phyloP scores from a whole-genome alignment of 2,113 vertebrate genomes.

The Paramisgurnus dabryanus region DNA sequence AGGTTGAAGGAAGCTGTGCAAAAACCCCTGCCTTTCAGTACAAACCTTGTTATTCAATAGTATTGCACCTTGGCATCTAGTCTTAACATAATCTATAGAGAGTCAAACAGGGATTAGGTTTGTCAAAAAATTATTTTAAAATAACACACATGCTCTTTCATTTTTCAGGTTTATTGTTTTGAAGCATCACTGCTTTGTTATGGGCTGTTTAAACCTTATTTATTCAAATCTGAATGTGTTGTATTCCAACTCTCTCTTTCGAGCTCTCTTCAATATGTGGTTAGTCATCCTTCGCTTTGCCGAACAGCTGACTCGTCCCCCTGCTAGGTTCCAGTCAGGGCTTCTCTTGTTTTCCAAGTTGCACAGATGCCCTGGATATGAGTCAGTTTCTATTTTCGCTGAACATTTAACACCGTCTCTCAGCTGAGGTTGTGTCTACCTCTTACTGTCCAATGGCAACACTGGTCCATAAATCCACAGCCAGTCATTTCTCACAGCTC shows the following conservation, averaged over 20 bases:
- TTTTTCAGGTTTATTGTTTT: not conserved
- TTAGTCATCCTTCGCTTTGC: constrained; percentile 42
- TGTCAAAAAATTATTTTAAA: not conserved
- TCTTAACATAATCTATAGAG: no score
- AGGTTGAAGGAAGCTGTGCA: constrained; percentile 10
- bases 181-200: no score
- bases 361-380: constrained; percentile 50
- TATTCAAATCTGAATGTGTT: no score
- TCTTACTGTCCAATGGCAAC: constrained; percentile 17
- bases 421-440: constrained; percentile 12
- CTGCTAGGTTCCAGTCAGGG: constrained; percentile 29
- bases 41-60: not conserved
- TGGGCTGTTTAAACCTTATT: no score
- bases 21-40: no score
- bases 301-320: constrained; percentile 35
- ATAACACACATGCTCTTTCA: not conserved
- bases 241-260: not conserved
- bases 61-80: not conserved
- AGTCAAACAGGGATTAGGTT: not conserved
- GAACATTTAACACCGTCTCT: constrained; percentile 45
- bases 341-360: constrained; percentile 45
- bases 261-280: constrained; percentile 12
- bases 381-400: constrained; percentile 58
- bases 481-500: not conserved
- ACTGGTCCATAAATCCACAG: constrained; percentile 4